These are phyloP conservation scores for Sebastes variabilis DNA, from an alignment of 2,797 vertebrate species.

Conservation along the genomic window DNA sequence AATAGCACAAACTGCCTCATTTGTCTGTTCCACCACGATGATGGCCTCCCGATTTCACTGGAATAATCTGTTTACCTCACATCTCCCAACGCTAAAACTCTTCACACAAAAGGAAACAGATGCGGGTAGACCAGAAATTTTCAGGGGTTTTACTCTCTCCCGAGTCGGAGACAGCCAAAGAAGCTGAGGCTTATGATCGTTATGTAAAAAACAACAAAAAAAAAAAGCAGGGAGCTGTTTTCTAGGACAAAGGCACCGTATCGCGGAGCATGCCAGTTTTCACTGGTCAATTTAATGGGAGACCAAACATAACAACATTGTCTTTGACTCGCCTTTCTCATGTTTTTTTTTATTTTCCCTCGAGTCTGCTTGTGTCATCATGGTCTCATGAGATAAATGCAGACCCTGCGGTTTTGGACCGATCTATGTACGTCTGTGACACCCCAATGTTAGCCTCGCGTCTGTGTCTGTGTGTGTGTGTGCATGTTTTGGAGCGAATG, in stretches of 20 bases:
- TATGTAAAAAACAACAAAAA: conserved; percentile 32
- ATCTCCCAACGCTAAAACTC: conserved; percentile 47
- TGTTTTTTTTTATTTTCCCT: conserved; percentile 35
- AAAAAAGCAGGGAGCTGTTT: conserved; percentile 35
- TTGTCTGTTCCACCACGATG: conserved; percentile 34
- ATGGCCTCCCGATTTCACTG: conserved; percentile 56
- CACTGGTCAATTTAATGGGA: conserved; percentile 64
- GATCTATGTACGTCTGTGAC: conserved; percentile 50
- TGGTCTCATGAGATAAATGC: conserved; percentile 65
- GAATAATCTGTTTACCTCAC: conserved; percentile 69
- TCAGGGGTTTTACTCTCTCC: conserved; percentile 51
- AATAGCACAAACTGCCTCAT: conserved; percentile 51
- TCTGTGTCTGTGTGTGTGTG: conserved; percentile 29
- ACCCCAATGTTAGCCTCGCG: conserved; percentile 43
- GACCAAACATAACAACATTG: conserved; percentile 61
- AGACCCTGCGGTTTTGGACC: conserved; percentile 68
- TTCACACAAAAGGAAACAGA: conserved; percentile 64
- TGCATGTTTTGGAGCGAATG: conserved; percentile 59
- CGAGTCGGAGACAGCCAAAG: conserved; percentile 38
- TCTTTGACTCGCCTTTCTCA: conserved; percentile 40
- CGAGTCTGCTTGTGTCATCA: conserved; percentile 57
- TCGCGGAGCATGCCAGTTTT: conserved; percentile 38
- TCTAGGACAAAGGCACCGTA: conserved; percentile 50
- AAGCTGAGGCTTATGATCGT: conserved; percentile 52
- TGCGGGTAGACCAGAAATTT: conserved; percentile 47